Base-by-base conservation (phyloP, 1,140 invertebrate species). In the Tenebrio molitor region DNA sequence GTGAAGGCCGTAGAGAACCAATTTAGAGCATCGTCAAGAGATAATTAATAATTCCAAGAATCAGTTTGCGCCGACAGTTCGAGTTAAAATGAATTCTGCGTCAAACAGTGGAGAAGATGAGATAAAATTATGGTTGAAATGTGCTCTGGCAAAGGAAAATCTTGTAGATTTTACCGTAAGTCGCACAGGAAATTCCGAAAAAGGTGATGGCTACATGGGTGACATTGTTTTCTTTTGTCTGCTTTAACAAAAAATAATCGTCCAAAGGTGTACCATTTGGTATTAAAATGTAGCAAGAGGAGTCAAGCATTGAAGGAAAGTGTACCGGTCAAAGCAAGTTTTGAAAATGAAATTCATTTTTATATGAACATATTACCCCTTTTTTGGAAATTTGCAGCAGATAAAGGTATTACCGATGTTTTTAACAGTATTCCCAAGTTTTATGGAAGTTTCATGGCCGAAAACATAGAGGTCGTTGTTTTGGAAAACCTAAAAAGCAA, bases 341-440 rank as follows among this genome's bases (percentile, higher is more conserved):
- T 41, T 34, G 34, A 66, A 7, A 39, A 42, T 6, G 77, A 79
- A 68, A 73, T 76, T 25, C 71, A 73, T 21, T 36, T 77, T 12
- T 79, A 79, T 64, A 64, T 71, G 7, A 64, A 42, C 19, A 33
- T 79, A 12, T 65, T 76, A 8, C 72, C 72, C 0, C 8, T 33
- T 81, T 68, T 83, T 81, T 4, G 79, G 74, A 8, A 79, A 69
- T 58, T 42, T 15, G 5, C 73, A 23, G 7, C 80, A 84, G 62
- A 77, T 81, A 36, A 83, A 3, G 66, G 81, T 10, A 81, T 84
- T 0, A 83, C 85, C 69, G 77, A 85, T 10, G 76, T 71, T 8
- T 66, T 66, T 10, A 16, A 66, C 23, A 19, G 15, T 21, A 10
- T 41, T 8, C 34, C 63, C 2, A 21, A 15, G 42, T 66, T 14